Percentiles rank a stretch among this genome's conserved stretches.
These are phyloP conservation scores for Thereva nobilitata DNA, from an alignment of 2,888 invertebrate genomes.

Conservation along the genomic window DNA sequence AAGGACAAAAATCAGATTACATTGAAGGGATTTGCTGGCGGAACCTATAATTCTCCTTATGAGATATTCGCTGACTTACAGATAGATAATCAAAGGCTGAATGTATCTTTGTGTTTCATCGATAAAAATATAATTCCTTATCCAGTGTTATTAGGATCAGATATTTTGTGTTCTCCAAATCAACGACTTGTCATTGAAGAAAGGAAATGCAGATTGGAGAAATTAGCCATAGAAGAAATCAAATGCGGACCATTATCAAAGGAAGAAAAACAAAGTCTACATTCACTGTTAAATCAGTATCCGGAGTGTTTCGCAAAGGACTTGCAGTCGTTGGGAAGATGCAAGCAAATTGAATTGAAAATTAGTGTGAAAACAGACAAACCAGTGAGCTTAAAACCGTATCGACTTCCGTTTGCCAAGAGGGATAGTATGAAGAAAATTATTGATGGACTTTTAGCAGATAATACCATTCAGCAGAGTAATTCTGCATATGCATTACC, in stretches of 20 bases:
- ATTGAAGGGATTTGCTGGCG: not conserved
- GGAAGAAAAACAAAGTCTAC: not conserved
- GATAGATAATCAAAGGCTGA: not conserved
- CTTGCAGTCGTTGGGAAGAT: not conserved
- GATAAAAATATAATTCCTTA: not conserved
- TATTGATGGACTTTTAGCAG: not conserved
- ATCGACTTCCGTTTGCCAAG: conserved; percentile 13
- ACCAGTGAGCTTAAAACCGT: not conserved
- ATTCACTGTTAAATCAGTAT: not conserved
- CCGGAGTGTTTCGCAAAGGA: not conserved
- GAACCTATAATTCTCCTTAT: not conserved
- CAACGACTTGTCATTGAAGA: not conserved
- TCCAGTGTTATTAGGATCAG: not conserved
- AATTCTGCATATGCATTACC: too few relatives aligned
- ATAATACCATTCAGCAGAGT: too few relatives aligned
- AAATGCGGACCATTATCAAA: not conserved
- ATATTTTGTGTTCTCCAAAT: not conserved
- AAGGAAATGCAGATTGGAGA: not conserved
- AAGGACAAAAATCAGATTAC: not conserved
- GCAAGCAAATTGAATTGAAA: not conserved
- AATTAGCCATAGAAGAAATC: not conserved
- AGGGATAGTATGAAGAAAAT: not conserved
- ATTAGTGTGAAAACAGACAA: conserved; percentile 1
- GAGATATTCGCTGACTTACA: not conserved
- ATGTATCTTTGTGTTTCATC: not conserved